These are phyloP conservation scores for Antennarius maculatus DNA, from an alignment of 2,797 vertebrate genomes.

Conservation along the genomic window DNA sequence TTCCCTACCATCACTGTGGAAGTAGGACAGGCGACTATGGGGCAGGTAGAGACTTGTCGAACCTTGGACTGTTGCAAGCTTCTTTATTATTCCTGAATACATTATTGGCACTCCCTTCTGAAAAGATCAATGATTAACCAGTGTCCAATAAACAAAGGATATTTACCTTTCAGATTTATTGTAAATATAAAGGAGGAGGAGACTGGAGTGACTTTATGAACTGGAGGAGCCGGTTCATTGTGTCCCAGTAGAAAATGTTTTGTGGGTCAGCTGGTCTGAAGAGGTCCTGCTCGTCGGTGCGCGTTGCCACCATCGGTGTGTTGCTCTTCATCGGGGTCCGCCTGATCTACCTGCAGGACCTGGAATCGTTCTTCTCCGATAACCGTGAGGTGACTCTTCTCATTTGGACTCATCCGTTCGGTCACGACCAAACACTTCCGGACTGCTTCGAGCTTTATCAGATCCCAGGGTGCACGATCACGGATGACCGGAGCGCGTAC, in stretches of 20 bases:
- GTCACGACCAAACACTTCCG: slow-evolving; percentile 42
- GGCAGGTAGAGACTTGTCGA: background rate
- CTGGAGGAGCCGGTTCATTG: slow-evolving; percentile 10
- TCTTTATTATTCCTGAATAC: too few species aligned
- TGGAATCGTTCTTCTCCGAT: accelerated
- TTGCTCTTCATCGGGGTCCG: slow-evolving; percentile 53
- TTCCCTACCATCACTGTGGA: accelerated
- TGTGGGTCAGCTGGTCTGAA: background rate
- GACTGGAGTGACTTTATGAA: background rate
- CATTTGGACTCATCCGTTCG: slow-evolving; percentile 79
- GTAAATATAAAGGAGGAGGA: background rate
- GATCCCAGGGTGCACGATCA: slow-evolving; percentile 71
- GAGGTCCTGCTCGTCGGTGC: background rate
- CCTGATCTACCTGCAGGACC: slow-evolving; percentile 46
- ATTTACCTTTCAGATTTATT: too few species aligned
- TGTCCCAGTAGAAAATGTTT: slow-evolving; percentile 21
- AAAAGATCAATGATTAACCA: too few species aligned
- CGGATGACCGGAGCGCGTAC: slow-evolving; percentile 63
- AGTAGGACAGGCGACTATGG: too few species aligned
- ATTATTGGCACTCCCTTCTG: background rate
- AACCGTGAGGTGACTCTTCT: slow-evolving; percentile 61
- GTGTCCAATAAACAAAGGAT: too few species aligned
- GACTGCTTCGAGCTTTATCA: slow-evolving; percentile 65
- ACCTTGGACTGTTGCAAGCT: background rate
- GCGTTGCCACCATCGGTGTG: slow-evolving; percentile 3